phyloP scores from a whole-genome alignment of 2,888 invertebrate genomes.

The Phyto melanocephala region DNA sequence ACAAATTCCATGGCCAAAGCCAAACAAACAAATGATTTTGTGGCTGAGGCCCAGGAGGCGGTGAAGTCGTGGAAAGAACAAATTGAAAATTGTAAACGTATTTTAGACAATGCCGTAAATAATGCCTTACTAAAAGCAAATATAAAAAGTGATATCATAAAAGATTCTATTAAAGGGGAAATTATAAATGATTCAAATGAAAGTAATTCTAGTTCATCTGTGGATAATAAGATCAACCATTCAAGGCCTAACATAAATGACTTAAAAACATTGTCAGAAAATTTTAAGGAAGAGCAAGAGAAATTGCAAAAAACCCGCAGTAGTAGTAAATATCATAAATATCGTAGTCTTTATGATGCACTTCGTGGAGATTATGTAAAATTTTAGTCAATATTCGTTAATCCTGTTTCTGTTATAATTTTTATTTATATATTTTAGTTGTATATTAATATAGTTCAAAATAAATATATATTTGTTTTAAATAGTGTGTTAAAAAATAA shows the following conservation, averaged over 20 bases:
- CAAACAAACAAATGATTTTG: constrained; percentile 51
- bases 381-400: background rate
- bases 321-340: constrained; percentile 5
- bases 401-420: background rate
- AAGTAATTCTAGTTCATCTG: no score
- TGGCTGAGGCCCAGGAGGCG: constrained; percentile 62
- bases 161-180: background rate
- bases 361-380: constrained; percentile 1
- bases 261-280: no score
- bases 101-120: constrained; percentile 59
- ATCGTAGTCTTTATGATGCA: constrained; percentile 24
- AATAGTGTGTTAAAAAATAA: background rate
- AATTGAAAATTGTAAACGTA: constrained; percentile 65
- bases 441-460: background rate
- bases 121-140: constrained; percentile 41
- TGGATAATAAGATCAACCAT: no score
- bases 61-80: constrained; percentile 65
- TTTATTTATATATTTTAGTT: constrained; percentile 8
- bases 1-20: background rate
- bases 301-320: background rate
- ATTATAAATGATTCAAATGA: background rate
- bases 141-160: background rate
- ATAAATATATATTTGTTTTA: background rate
- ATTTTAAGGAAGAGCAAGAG: background rate
- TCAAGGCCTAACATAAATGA: no score